Evolutionary conservation across 2,888 invertebrate genomes (phyloP), one percentile per base, ranked within the genome.

Genomic region (Drosophila affinis): DNA sequence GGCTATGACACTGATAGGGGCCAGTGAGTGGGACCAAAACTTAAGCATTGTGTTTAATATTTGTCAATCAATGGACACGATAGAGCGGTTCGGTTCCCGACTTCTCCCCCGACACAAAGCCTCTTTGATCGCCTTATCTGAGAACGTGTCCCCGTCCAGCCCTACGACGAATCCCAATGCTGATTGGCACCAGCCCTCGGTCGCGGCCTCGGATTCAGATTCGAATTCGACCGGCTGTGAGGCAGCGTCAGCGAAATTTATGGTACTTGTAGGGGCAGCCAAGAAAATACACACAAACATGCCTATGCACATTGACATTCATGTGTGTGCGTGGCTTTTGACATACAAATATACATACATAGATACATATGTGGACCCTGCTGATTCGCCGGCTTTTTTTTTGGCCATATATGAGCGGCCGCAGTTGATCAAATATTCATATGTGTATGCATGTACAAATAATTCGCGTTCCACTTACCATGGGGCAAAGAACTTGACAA

Each of bases 401-500:
- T 39, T 39, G 14, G 39, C 39, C 39, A 39, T 39, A 7, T 2
- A 39, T n/a, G 39, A n/a, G n/a, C 14, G n/a, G 5, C 12, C n/a
- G 21, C 32, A 29, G 18, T 24, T 24, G 24, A 58, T 32, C 12
- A 9, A 32, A 48, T 34, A 58, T 21, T 44, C 44, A 55, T 21
- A 9, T 10, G 24, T 14, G 27, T 5, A 24, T 6, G 12, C 5
- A 39, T 10, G 3, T 27, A 21, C 29, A 1, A 34, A 32, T 3
- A 34, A 34, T 52, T 12, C 27, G 17, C 17, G 17, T 64, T 49
- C 6, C 44, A 92, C 94, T 93, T 92, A 96, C 96, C 96, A 96
- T 54, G 96, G 96, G 10, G 96, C 96, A 92, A 94, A 96, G 91
- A 96, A 96, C 94, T 96, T 95, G 2, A 96, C 93, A 91, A 96